Conservation (phyloP, 2,113 vertebrate species). For the Anas platyrhynchos region DNA sequence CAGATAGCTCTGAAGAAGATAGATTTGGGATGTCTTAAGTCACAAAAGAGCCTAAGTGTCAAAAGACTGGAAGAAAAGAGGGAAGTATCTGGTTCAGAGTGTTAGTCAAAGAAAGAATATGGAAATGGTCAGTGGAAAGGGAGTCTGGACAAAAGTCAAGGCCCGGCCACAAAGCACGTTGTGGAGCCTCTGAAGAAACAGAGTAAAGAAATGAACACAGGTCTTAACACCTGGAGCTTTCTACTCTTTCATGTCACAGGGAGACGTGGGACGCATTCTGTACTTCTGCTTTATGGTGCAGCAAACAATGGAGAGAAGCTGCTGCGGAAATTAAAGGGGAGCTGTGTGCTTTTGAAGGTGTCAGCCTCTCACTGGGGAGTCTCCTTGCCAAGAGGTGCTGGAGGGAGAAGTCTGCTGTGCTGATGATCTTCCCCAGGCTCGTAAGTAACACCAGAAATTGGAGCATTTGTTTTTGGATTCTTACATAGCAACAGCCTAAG, state of each 20-base stretch:
- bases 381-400: background rate
- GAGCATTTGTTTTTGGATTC: background rate
- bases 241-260: background rate
- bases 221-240: background rate
- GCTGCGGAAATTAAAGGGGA: background rate
- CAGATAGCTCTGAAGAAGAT: background rate
- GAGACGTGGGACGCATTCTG: fast-evolving
- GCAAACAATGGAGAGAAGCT: background rate
- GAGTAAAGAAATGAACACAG: background rate
- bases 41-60: background rate
- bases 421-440: background rate
- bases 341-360: background rate
- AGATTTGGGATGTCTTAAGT: background rate
- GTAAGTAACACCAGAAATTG: background rate
- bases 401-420: background rate
- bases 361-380: background rate
- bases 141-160: background rate
- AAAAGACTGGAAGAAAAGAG: background rate
- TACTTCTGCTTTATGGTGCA: background rate
- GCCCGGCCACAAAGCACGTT: background rate
- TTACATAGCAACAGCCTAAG: background rate
- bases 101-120: background rate
- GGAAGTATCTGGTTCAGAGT: background rate
- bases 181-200: background rate
- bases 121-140: background rate